These are phyloP conservation scores for Spodoptera picta DNA, from an alignment of 2,888 invertebrate genomes.

Conservation along the genomic window DNA sequence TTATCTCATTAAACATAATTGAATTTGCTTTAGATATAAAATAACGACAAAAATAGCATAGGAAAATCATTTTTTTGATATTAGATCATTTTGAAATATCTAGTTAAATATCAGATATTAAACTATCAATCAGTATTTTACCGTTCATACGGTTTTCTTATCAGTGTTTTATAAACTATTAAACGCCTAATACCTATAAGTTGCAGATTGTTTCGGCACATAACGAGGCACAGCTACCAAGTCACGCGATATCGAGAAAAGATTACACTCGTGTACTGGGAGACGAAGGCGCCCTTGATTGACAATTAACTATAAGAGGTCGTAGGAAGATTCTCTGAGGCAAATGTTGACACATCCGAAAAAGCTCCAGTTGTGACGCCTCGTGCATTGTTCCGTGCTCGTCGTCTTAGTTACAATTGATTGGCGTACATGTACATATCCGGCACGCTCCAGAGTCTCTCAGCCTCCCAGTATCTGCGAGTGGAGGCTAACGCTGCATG, in stretches of 20 bases:
- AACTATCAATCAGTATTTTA: slow-evolving; percentile 15
- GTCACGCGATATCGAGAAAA: slow-evolving; percentile 43
- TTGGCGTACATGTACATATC: slow-evolving; percentile 57
- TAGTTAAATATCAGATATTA: slow-evolving; percentile 5
- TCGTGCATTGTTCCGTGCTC: slow-evolving; percentile 53
- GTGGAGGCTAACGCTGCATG: slow-evolving; percentile 34
- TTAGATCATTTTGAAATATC: not conserved
- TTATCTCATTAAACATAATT: no score
- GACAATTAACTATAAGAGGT: slow-evolving; percentile 36
- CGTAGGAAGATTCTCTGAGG: slow-evolving; percentile 35
- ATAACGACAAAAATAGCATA: no score
- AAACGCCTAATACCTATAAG: slow-evolving; percentile 30
- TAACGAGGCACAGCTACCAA: slow-evolving; percentile 15
- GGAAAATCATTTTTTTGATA: not conserved
- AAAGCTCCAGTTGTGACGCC: slow-evolving; percentile 59
- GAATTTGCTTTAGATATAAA: no score
- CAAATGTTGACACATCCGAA: slow-evolving; percentile 44
- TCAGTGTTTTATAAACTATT: slow-evolving; percentile 53
- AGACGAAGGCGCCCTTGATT: slow-evolving; percentile 31
- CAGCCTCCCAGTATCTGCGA: slow-evolving; percentile 60
- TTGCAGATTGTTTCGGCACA: slow-evolving; percentile 23
- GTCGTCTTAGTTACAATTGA: slow-evolving; percentile 61
- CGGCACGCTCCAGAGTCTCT: slow-evolving; percentile 60
- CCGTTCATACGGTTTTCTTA: slow-evolving; percentile 34
- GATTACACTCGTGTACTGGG: slow-evolving; percentile 32